Base-by-base conservation (phyloP, 2,888 invertebrate species). In the Drosophila leonis region DNA sequence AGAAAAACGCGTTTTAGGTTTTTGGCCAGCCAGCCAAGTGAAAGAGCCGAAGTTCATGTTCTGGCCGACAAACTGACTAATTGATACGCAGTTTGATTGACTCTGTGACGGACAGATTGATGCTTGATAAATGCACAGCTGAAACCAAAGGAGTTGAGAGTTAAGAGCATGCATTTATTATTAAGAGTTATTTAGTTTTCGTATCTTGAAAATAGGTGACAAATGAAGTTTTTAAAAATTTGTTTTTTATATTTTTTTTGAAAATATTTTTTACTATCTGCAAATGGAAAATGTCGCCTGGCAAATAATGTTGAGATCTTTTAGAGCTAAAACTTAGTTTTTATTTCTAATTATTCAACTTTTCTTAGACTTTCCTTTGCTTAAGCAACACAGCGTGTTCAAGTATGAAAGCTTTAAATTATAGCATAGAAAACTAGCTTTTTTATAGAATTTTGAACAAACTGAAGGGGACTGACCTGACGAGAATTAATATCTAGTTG, bases 1-100 rank as follows among this genome's bases (percentile, higher is more conserved):
- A 80, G 82, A 75, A 84, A 83, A 72, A 65, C 68, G 56, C n/a
- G 70, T 66, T 70, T 60, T 64, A 33, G 29, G 35, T 29, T 59
- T 29, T 51, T 51, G 15, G 49, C 13, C 1, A 18, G 24, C 24
- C 15, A 24, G 4, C 24, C n/a, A 20, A 51, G 20, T 18, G 31
- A 18, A 18, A 18, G n/a, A 49, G 7, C 10, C 4, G 4, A 35
- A 29, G 15, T 46, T 15, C 46, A n/a, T 9, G 48, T 33, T 49
- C 31, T 7, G 29, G 18, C 4, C 18, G 27, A 54, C 24, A 15
- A 12, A 8, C 42, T 31, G 42, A 56, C 42, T 56, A 18, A 56
- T 31, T 42, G 42, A 42, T 31, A 33, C 20, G 5, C 33, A 33
- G 31, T 20, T 41, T 31, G 31, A 41, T 41, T 42, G 42, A 33